Evolutionary conservation across 2,113 vertebrate species (phyloP).

Genomic region (Diphyllodes magnificus): DNA sequence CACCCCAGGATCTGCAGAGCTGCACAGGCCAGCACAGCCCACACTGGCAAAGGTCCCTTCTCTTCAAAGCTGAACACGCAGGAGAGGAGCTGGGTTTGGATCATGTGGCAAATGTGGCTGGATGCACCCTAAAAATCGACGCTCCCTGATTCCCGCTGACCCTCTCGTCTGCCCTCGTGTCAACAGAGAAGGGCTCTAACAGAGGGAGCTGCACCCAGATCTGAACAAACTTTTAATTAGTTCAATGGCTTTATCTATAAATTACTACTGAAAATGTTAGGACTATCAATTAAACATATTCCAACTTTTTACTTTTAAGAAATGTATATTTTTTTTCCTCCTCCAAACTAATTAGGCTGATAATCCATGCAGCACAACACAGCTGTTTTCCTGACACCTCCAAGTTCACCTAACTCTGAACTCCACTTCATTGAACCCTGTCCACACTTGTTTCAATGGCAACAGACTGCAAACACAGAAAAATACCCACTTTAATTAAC

Average conservation of each 20-base stretch:
- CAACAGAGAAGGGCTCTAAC: neutral
- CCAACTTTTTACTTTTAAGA: neutral
- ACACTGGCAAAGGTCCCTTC: neutral
- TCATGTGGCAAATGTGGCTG: neutral
- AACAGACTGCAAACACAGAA: constrained; percentile 26
- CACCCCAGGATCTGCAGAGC: neutral
- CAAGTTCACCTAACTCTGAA: neutral
- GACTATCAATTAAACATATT: neutral
- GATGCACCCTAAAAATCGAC: no score
- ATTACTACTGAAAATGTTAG: neutral
- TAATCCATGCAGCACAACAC: neutral
- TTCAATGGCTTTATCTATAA: neutral
- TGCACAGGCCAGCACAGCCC: neutral
- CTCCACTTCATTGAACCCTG: neutral
- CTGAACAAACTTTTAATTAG: neutral
- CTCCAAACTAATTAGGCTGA: neutral
- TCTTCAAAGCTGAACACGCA: neutral
- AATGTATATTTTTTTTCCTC: neutral
- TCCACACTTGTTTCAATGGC: constrained; percentile 2
- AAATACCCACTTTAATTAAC: constrained; percentile 58
- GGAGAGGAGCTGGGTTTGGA: neutral
- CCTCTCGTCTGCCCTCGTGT: neutral
- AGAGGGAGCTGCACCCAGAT: neutral
- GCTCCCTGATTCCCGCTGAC: neutral
- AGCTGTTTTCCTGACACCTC: neutral